These are phyloP conservation scores for Ambastaia sidthimunki DNA, from an alignment of 2,797 vertebrate species.

Conservation along the genomic window DNA sequence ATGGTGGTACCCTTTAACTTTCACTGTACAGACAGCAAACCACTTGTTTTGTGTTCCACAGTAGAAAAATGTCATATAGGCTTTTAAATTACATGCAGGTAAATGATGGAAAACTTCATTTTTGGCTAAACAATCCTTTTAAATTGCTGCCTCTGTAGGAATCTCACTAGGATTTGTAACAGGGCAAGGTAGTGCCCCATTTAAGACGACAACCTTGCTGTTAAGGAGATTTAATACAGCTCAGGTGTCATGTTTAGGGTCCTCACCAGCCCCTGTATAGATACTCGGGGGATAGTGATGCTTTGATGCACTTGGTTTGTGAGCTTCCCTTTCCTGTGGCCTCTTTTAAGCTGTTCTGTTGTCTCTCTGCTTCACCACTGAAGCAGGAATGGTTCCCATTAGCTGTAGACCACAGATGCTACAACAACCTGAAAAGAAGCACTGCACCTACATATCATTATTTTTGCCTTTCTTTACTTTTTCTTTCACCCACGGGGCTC, in stretches of 20 bases:
- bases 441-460: constrained; percentile 68
- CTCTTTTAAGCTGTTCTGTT: constrained; percentile 55
- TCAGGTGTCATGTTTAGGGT: background rate
- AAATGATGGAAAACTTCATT: too few species aligned
- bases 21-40: too few species aligned
- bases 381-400: constrained; percentile 83
- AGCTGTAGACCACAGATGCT: constrained; percentile 78
- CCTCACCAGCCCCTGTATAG: background rate
- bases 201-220: background rate
- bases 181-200: background rate
- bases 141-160: too few species aligned
- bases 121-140: too few species aligned
- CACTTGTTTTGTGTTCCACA: too few species aligned
- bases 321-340: constrained; percentile 11
- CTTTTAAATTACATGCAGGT: too few species aligned
- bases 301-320: constrained; percentile 21
- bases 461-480: constrained; percentile 44
- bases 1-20: too few species aligned
- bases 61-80: too few species aligned
- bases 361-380: constrained; percentile 65
- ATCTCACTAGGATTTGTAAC: background rate
- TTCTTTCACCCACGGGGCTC: constrained; percentile 16
- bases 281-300: background rate
- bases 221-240: background rate
- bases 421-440: constrained; percentile 70